Evolutionary conservation across 1,140 invertebrate species (phyloP).

Genomic region (Triops cancriformis): DNA sequence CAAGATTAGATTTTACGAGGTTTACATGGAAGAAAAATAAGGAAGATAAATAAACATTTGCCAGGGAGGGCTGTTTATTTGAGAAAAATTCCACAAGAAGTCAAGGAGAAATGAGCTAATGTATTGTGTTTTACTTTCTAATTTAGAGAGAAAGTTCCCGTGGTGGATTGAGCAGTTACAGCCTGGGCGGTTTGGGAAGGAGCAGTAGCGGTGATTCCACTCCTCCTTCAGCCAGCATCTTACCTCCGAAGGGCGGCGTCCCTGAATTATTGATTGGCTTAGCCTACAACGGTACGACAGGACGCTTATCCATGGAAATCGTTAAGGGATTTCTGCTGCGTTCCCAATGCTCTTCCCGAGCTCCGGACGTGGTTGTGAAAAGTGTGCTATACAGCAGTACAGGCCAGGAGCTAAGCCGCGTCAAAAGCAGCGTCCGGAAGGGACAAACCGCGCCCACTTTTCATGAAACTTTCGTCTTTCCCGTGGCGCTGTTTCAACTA

Average conservation of each 20-base stretch:
- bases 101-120: slow-evolving; percentile 15
- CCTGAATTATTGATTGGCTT: slow-evolving; percentile 81
- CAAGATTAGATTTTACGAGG: too few relatives aligned
- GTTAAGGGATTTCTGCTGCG: slow-evolving; percentile 58
- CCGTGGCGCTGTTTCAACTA: slow-evolving; percentile 90
- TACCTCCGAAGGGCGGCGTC: slow-evolving; percentile 73
- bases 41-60: too few relatives aligned
- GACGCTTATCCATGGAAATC: slow-evolving; percentile 81
- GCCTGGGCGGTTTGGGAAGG: slow-evolving; percentile 64
- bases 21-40: too few relatives aligned
- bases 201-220: slow-evolving; percentile 88
- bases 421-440: slow-evolving; percentile 79
- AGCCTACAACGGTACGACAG: slow-evolving; percentile 86
- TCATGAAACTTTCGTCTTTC: slow-evolving; percentile 93
- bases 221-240: slow-evolving; percentile 53
- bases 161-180: slow-evolving; percentile 9
- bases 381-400: slow-evolving; percentile 79
- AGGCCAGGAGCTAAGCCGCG: slow-evolving; percentile 81
- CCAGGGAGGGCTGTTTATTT: too few relatives aligned
- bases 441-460: slow-evolving; percentile 88
- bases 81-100: too few relatives aligned
- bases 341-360: slow-evolving; percentile 34
- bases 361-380: slow-evolving; percentile 89
- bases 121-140: slow-evolving; percentile 41
- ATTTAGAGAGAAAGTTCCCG: neutral